Conservation (phyloP, 2,113 vertebrate species). For the Limanda limanda region DNA sequence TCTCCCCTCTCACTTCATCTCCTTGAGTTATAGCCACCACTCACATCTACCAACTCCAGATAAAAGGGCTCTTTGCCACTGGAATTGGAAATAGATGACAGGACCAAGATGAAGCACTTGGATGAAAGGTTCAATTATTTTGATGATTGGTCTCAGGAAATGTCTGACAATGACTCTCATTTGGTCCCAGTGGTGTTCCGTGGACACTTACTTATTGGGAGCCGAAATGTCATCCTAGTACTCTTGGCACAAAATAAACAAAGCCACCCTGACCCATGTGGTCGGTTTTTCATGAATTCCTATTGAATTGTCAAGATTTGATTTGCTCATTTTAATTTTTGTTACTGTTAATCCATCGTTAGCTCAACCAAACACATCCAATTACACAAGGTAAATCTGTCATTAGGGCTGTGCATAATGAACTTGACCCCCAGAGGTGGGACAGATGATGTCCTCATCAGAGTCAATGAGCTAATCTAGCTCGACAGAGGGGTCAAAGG, state of each 20-base stretch:
- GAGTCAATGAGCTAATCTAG: slow-evolving; percentile 74
- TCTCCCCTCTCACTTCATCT: slow-evolving; percentile 74
- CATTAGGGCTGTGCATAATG: slow-evolving; percentile 67
- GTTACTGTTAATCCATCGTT: slow-evolving; percentile 11
- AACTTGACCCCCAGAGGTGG: slow-evolving; percentile 74
- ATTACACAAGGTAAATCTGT: slow-evolving; percentile 62
- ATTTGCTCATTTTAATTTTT: slow-evolving; percentile 25
- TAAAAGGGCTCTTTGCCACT: slow-evolving; percentile 56
- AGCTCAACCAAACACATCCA: slow-evolving; percentile 35
- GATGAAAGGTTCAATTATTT: slow-evolving; percentile 72
- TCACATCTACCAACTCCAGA: slow-evolving; percentile 56
- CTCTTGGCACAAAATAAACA: slow-evolving; percentile 1
- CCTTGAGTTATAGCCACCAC: slow-evolving; percentile 63
- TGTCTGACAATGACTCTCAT: slow-evolving; percentile 51
- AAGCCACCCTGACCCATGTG: not conserved
- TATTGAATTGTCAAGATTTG: slow-evolving; percentile 23
- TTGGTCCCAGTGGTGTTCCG: slow-evolving; percentile 32
- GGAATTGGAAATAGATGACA: slow-evolving; percentile 71
- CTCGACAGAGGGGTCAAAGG: slow-evolving; percentile 73
- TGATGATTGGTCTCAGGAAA: slow-evolving; percentile 62
- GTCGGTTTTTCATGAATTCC: slow-evolving; percentile 11
- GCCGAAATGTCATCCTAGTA: slow-evolving; percentile 19
- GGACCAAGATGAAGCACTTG: slow-evolving; percentile 53
- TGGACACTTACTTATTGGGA: slow-evolving; percentile 10
- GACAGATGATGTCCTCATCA: slow-evolving; percentile 71